These are phyloP conservation scores for Salvelinus namaycush DNA, from an alignment of 2,113 vertebrate species.

Conservation along the genomic window DNA sequence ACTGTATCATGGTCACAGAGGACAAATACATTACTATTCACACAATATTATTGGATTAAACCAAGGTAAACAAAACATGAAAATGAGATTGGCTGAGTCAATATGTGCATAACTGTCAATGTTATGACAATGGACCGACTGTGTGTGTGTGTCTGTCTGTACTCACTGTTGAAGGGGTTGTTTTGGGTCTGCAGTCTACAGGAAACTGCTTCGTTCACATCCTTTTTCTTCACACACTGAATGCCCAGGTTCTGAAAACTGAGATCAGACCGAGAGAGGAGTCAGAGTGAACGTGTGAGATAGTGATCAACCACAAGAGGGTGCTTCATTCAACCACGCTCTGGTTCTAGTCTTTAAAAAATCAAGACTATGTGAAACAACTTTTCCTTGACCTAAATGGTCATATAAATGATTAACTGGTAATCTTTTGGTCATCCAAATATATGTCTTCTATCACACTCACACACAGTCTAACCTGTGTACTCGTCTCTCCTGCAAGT, in stretches of 20 bases:
- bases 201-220: constrained; percentile 84
- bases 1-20: neutral
- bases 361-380: no score
- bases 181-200: constrained; percentile 86
- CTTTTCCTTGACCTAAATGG: neutral
- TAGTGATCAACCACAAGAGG: no score
- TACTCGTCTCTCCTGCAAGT: constrained; percentile 84
- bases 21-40: neutral
- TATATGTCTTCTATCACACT: neutral
- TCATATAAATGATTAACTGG: constrained; percentile 22
- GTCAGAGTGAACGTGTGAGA: neutral
- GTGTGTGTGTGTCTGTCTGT: neutral
- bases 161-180: constrained; percentile 89
- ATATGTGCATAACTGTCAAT: no score
- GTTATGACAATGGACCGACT: no score
- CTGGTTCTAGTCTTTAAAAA: neutral
- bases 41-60: neutral
- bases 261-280: constrained; percentile 21
- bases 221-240: constrained; percentile 93
- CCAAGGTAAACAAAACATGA: no score
- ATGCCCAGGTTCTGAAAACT: constrained; percentile 95
- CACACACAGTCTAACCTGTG: constrained; percentile 77
- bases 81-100: no score
- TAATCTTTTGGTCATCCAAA: neutral
- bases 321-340: neutral